Base-by-base conservation (phyloP, 1,140 invertebrate species). In the Lasioglossum albipes region DNA sequence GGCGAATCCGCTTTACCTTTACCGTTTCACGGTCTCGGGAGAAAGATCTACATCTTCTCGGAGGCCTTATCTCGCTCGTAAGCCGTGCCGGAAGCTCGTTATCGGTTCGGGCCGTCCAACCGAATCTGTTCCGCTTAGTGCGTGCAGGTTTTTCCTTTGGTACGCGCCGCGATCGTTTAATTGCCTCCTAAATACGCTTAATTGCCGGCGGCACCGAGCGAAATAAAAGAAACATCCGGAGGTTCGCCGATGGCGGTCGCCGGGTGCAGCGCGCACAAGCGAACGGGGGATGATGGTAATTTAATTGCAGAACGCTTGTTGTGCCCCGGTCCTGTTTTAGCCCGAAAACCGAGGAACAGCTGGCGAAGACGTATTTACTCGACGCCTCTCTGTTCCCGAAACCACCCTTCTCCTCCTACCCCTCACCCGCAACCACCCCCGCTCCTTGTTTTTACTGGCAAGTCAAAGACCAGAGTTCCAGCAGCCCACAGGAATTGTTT, bases 401-500 rank as follows among this genome's bases (percentile, higher is more conserved):
- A 10, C 31, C n/a, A 7, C 27, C 27, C 7, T 31, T 31, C 7
- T 0, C 18, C 9, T 22, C 18, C 5, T 9, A 0, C 22, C 22
- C 7, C 42, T 27, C 42, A 13, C 45, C 5, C 0, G n/a, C 45
- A 69, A 18, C 45, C 71, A 49, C 54, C n/a, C 36, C 42, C 9
- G 41, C 31, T 68, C 62, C 71, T 84, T 85, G 85, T 86, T 87
- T 87, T 87, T 87, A 87, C 86, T 79, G 78, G 77, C 81, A 84
- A 87, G 84, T 87, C 81, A 81, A 84, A 84, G 81, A 86, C 59
- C 77, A 80, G 83, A 74, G 67, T 75, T 18, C 74, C 52, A 69
- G 41, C 62, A 72, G 76, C 64, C 85, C 81, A 73, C 64, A 22
- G 84, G 81, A 66, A 70, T 74, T 72, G 84, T 83, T 85, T 85